Conservation (phyloP, 1,140 invertebrate genomes). For the Patella vulgata region DNA sequence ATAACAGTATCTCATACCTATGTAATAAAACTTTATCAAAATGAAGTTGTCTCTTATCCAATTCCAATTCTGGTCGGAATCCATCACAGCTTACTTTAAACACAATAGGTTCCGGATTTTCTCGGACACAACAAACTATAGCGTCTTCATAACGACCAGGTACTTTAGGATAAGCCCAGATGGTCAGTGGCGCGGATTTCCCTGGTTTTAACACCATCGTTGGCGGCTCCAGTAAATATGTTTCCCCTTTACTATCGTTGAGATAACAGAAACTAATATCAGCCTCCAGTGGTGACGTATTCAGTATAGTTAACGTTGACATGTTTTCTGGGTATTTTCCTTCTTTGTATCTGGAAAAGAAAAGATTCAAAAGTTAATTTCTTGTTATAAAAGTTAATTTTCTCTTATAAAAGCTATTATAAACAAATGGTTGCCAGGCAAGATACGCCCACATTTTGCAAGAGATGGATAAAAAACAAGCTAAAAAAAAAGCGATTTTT, state of each 20-base stretch:
- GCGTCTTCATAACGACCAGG: conserved; percentile 61
- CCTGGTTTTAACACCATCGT: conserved; percentile 62
- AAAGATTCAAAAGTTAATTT: too few species aligned
- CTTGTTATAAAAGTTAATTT: too few species aligned
- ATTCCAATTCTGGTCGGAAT: conserved; percentile 62
- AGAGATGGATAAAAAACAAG: too few species aligned
- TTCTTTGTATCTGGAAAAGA: conserved; percentile 55
- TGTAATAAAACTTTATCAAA: conserved; percentile 67
- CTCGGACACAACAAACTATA: conserved; percentile 65
- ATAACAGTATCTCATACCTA: conserved; percentile 50
- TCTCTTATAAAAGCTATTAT: too few species aligned
- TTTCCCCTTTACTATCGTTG: conserved; percentile 65
- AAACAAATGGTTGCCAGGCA: too few species aligned
- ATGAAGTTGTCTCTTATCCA: conserved; percentile 65
- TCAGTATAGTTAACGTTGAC: conserved; percentile 63
- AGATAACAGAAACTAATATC: conserved; percentile 67
- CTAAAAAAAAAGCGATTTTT: too few species aligned
- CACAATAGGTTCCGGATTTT: conserved; percentile 67
- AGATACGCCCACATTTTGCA: too few species aligned
- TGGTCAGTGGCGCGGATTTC: conserved; percentile 52
- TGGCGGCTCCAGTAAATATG: conserved; percentile 65
- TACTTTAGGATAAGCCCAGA: conserved; percentile 65
- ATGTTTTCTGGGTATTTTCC: conserved; percentile 64
- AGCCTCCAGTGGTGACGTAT: conserved; percentile 64
- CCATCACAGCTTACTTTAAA: conserved; percentile 65